A percentile compares a stretch with the other conserved stretches of the same genome.
Conservation (phyloP, 2,113 vertebrate species). For the Syngnathus floridae region DNA sequence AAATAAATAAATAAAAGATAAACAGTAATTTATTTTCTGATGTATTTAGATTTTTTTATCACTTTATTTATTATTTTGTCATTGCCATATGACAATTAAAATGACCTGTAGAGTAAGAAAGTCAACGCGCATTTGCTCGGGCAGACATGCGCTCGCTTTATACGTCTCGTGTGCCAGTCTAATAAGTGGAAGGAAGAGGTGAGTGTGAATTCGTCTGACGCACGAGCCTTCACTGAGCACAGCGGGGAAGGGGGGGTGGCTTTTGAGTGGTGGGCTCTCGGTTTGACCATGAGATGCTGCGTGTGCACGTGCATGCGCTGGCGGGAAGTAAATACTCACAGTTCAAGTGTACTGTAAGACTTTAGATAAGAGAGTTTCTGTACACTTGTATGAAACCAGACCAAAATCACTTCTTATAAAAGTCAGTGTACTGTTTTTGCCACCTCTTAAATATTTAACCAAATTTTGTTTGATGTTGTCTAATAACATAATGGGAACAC, state of each 20-base stretch:
- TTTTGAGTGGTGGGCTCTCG: background rate
- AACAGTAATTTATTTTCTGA: background rate
- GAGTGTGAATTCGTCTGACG: conserved; percentile 35
- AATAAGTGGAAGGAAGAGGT: conserved; percentile 27
- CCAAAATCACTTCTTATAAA: background rate
- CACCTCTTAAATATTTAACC: background rate
- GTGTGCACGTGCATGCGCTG: background rate
- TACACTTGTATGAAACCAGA: background rate
- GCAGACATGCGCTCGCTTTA: conserved; percentile 7
- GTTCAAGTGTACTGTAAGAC: background rate
- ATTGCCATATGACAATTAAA: background rate
- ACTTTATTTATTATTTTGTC: background rate
- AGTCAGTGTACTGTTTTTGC: background rate
- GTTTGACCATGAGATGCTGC: conserved; percentile 10
- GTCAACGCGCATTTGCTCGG: background rate
- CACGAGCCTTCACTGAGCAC: conserved; percentile 45
- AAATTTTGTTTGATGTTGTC: background rate
- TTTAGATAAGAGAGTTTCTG: background rate
- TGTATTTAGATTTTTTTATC: background rate
- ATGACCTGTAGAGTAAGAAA: background rate
- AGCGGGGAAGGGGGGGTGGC: conserved; percentile 15
- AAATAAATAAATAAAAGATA: no score
- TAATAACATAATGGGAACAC: conserved; percentile 6
- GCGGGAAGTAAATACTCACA: background rate
- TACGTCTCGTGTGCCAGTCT: conserved; percentile 2